phyloP scores from a whole-genome alignment of 2,797 vertebrate genomes.

The Artibeus jamaicensis region DNA sequence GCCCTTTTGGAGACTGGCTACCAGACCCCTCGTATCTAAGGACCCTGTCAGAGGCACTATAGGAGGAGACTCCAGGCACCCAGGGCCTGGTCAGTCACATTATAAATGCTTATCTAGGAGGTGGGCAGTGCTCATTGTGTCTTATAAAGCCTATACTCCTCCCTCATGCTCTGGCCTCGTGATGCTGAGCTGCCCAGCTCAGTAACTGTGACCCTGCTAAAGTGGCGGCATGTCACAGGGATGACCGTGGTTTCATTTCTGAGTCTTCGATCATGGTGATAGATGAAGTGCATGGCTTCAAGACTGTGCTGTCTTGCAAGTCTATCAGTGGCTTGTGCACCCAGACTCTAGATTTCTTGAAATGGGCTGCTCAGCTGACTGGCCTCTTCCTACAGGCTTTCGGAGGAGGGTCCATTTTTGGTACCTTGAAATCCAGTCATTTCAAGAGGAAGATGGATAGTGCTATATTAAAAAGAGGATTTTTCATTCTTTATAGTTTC shows the following conservation, averaged over 20 bases:
- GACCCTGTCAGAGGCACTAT: background rate
- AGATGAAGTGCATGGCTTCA: background rate
- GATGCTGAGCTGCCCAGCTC: background rate
- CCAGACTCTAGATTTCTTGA: background rate
- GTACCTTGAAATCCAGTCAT: constrained; percentile 32
- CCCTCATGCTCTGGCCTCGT: too few species aligned
- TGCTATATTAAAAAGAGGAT: background rate
- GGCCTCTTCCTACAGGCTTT: background rate
- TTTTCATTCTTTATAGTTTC: background rate
- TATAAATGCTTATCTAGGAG: background rate
- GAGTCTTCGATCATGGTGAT: background rate
- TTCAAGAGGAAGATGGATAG: background rate
- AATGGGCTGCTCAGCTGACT: background rate
- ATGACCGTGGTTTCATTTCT: constrained; percentile 20
- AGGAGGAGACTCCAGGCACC: background rate
- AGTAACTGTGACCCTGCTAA: background rate
- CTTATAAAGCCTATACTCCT: background rate
- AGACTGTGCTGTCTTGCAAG: background rate
- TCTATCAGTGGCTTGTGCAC: background rate
- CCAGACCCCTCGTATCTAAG: background rate
- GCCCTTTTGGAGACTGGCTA: background rate
- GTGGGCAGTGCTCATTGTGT: background rate
- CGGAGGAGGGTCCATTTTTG: background rate
- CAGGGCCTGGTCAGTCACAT: background rate
- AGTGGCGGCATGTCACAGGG: background rate